Evolutionary conservation across 2,888 invertebrate species (phyloP).

Genomic region (Pemphredon lugubris): DNA sequence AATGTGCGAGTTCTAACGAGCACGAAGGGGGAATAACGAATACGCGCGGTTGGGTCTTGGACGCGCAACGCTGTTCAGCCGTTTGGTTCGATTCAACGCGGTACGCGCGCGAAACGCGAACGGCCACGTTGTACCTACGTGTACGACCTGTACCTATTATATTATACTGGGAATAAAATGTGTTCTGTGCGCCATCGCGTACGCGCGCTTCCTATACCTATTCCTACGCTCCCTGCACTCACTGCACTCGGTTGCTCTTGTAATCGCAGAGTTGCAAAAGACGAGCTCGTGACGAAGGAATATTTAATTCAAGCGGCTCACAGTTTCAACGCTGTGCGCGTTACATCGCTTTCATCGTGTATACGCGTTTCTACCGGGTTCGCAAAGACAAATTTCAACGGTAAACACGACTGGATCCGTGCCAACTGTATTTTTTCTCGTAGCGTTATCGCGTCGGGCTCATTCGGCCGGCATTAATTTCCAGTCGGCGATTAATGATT

Average conservation of each 20-base stretch:
- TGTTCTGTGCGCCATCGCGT: slow-evolving; percentile 40
- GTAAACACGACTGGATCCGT: slow-evolving; percentile 69
- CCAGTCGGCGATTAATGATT: slow-evolving; percentile 64
- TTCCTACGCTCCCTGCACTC: slow-evolving; percentile 59
- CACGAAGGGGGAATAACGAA: slow-evolving; percentile 29
- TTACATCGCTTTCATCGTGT: slow-evolving; percentile 52
- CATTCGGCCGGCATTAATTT: slow-evolving; percentile 66
- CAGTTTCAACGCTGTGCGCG: slow-evolving; percentile 54
- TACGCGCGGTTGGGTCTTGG: slow-evolving; percentile 32
- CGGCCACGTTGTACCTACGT: too few species aligned
- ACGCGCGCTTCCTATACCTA: slow-evolving; percentile 28
- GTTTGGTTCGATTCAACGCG: slow-evolving; percentile 36
- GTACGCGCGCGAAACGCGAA: slow-evolving; percentile 37
- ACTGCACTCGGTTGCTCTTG: slow-evolving; percentile 52
- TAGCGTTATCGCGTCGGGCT: slow-evolving; percentile 66
- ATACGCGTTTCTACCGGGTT: slow-evolving; percentile 55
- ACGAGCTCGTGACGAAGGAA: slow-evolving; percentile 58
- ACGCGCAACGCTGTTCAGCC: slow-evolving; percentile 33
- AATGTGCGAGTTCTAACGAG: slow-evolving; percentile 29
- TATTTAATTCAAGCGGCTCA: slow-evolving; percentile 61
- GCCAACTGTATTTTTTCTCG: slow-evolving; percentile 65
- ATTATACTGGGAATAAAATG: slow-evolving; percentile 49
- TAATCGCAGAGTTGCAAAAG: slow-evolving; percentile 51
- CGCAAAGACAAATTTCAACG: slow-evolving; percentile 69
- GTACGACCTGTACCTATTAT: slow-evolving; percentile 26